These are phyloP conservation scores for Danio tinwini DNA, from an alignment of 2,797 vertebrate genomes.

Conservation along the genomic window DNA sequence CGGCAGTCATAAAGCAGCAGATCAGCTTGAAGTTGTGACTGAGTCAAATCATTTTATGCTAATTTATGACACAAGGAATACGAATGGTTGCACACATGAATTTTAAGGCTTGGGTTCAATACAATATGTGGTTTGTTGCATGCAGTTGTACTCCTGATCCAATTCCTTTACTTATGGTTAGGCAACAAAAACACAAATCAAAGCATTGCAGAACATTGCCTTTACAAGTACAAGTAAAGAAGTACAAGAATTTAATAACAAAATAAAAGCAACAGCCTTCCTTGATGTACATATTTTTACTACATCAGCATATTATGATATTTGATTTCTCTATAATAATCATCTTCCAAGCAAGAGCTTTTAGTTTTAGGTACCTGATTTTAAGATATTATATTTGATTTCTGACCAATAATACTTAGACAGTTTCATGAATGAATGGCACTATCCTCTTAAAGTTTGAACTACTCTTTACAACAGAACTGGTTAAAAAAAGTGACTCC, in stretches of 20 bases:
- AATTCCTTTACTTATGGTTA: neutral
- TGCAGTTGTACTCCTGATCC: neutral
- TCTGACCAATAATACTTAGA: too few species aligned
- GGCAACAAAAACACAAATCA: neutral
- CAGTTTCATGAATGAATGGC: too few species aligned
- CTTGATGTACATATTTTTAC: too few species aligned
- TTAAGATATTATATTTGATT: too few species aligned
- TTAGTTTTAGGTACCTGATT: too few species aligned
- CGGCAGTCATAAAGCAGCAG: neutral
- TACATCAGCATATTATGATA: neutral
- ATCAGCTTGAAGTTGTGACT: neutral
- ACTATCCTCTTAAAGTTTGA: too few species aligned
- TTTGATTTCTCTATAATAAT: neutral
- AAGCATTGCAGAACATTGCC: neutral
- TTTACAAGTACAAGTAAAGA: too few species aligned
- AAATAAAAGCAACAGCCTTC: neutral
- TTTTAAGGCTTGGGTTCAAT: neutral
- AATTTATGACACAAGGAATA: conserved; percentile 8
- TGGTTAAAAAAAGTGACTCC: too few species aligned
- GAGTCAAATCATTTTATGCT: neutral
- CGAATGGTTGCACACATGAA: neutral
- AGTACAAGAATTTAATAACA: neutral
- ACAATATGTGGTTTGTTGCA: neutral
- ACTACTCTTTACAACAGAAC: too few species aligned
- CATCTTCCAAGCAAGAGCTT: neutral